phyloP scores from a whole-genome alignment of 2,888 invertebrate genomes.

The Nycteola revayana region DNA sequence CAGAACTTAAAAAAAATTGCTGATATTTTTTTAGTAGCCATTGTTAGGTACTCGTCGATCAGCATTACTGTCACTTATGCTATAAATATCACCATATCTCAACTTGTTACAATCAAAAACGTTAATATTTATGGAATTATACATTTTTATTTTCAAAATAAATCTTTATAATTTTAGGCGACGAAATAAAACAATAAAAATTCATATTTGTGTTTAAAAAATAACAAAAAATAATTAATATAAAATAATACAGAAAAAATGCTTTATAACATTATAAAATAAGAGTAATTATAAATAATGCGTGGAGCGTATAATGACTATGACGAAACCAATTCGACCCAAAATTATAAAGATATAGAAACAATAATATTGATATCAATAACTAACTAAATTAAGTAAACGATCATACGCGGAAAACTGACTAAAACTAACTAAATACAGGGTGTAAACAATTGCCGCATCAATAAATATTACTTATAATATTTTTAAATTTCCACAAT shows the following conservation, averaged over 20 bases:
- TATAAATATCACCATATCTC: slow-evolving; percentile 26
- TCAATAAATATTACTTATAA: slow-evolving; percentile 25
- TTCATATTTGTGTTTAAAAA: too few relatives aligned
- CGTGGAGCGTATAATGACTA: too few relatives aligned
- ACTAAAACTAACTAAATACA: slow-evolving; percentile 58
- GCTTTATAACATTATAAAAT: too few relatives aligned
- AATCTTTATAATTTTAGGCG: slow-evolving; percentile 36
- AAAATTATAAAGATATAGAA: slow-evolving; percentile 33
- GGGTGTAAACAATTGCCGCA: slow-evolving; percentile 60
- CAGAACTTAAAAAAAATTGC: too few relatives aligned
- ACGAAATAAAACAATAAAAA: neutral
- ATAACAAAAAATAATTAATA: too few relatives aligned
- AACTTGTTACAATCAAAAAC: slow-evolving; percentile 25
- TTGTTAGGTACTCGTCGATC: neutral
- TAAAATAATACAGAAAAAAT: too few relatives aligned
- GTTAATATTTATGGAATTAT: slow-evolving; percentile 32
- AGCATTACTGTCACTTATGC: slow-evolving; percentile 9
- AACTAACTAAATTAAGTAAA: slow-evolving; percentile 52
- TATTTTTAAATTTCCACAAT: slow-evolving; percentile 12
- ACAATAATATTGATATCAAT: slow-evolving; percentile 23
- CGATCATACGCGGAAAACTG: slow-evolving; percentile 42
- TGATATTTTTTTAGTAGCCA: neutral
- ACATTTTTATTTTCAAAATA: slow-evolving; percentile 27
- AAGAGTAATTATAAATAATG: too few relatives aligned
- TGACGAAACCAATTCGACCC: slow-evolving; percentile 17